Base-by-base conservation (phyloP, 2,113 vertebrate genomes). In the Tragelaphus imberbis region DNA sequence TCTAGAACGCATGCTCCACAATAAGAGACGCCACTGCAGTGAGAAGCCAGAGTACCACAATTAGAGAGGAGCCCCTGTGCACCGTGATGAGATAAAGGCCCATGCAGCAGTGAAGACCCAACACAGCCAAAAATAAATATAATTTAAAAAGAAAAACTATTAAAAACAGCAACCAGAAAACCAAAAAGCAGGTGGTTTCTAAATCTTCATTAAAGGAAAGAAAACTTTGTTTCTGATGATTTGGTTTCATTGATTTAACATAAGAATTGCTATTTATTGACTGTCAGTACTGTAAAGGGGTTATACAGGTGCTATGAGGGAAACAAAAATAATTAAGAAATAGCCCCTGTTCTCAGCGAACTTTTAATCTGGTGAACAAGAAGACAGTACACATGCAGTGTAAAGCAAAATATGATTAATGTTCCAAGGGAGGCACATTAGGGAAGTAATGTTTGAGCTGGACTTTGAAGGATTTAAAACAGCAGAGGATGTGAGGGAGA, bases 131-230 rank as follows among this genome's bases (percentile, higher is more conserved):
- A 44, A 27, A 44, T 27, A 75, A 44, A 75, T 2, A 44, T 14
- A 7, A 6, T 44, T 27, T 77, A 25, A 44, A 75, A 25, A 14
- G 71, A 14, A 51, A 55, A 75, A 8, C 12, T 7, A 17, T 6
- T 55, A 63, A 25, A 80, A 44, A 44, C 68, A 75, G 40, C 40
- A 77, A 7, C 36, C 21, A 44, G 13, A 79, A 47, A 63, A 75
- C 30, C 11, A 36, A 84, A 55, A 88, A 84, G 53, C 63, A 86
- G 82, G 79, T 90, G 23, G 33, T 87, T 92, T 94, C 44, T 63
- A 84, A 93, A 71, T 88, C 14, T 96, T 95, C 65, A 75, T 44
- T 91, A 93, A 59, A 51, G 49, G 63, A 81, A 84, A 88, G 47
- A 68, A 92, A 94, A 90, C 28, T 44, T 44, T 27, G 71, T 85